Evolutionary conservation across 2,888 invertebrate species (phyloP).

Genomic region (Leptopilina myrica): DNA sequence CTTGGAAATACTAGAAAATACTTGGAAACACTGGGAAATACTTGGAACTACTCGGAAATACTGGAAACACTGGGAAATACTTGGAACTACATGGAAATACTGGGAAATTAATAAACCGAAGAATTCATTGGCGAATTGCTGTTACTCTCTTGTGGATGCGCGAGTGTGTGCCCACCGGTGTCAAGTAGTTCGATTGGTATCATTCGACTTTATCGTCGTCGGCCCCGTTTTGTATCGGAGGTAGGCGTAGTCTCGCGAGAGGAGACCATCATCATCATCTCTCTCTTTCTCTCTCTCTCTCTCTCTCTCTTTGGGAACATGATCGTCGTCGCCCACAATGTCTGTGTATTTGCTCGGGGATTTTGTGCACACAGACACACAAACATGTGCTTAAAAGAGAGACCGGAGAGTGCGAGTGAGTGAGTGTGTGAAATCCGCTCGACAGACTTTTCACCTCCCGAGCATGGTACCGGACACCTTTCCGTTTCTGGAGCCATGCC

Average conservation of each 20-base stretch:
- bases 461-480: slow-evolving; percentile 14
- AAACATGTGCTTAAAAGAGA: no score
- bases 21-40: no score
- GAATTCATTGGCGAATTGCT: background rate
- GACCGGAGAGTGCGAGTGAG: no score
- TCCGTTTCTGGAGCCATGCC: slow-evolving; percentile 31
- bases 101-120: no score
- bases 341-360: background rate
- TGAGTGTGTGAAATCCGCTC: slow-evolving; percentile 29
- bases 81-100: no score
- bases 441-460: slow-evolving; percentile 14
- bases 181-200: slow-evolving; percentile 27
- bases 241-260: slow-evolving; percentile 46
- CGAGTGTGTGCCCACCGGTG: slow-evolving; percentile 3
- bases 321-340: background rate
- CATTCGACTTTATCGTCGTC: slow-evolving; percentile 26
- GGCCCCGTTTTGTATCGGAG: slow-evolving; percentile 19
- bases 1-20: no score
- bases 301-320: background rate
- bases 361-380: no score
- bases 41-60: no score
- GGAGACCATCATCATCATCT: background rate
- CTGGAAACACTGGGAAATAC: no score
- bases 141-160: background rate
- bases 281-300: no score